These are phyloP conservation scores for Notarius quadriscutis DNA, from an alignment of 2,113 vertebrate genomes.

Conservation along the genomic window DNA sequence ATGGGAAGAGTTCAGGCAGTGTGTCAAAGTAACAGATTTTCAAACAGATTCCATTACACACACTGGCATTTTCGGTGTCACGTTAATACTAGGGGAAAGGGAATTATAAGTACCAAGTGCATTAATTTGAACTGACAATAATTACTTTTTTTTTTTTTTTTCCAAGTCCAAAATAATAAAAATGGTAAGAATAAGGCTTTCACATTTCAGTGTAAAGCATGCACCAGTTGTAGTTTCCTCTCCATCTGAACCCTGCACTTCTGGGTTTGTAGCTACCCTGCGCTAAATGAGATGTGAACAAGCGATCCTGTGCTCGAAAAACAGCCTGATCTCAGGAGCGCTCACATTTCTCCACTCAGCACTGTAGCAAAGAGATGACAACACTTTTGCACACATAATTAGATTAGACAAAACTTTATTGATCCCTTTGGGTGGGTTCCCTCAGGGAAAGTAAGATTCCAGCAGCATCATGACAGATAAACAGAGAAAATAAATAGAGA, in stretches of 20 bases:
- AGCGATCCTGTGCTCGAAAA: conserved; percentile 33
- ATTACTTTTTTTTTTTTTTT: background rate
- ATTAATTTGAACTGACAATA: background rate
- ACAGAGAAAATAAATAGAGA: no score
- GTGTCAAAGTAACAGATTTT: background rate
- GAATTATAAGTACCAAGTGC: background rate
- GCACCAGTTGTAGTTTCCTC: background rate
- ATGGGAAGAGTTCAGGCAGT: background rate
- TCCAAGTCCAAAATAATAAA: background rate
- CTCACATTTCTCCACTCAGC: background rate
- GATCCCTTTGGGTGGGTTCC: no score
- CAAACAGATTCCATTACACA: background rate
- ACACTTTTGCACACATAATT: background rate
- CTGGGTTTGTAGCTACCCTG: conserved; percentile 34
- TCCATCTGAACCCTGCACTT: conserved; percentile 1
- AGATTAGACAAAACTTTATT: no score
- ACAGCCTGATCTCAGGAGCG: conserved; percentile 2
- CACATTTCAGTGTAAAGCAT: background rate
- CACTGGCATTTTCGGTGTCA: background rate
- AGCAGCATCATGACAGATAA: no score
- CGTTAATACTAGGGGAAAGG: background rate
- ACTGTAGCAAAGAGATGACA: background rate
- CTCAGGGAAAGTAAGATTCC: no score
- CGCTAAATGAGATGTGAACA: conserved; percentile 41
- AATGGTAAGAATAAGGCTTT: background rate